A percentile compares a stretch with the other conserved stretches of the same genome.
Evolutionary conservation across 2,888 invertebrate genomes (phyloP).

Genomic region (Xylophagus ater): DNA sequence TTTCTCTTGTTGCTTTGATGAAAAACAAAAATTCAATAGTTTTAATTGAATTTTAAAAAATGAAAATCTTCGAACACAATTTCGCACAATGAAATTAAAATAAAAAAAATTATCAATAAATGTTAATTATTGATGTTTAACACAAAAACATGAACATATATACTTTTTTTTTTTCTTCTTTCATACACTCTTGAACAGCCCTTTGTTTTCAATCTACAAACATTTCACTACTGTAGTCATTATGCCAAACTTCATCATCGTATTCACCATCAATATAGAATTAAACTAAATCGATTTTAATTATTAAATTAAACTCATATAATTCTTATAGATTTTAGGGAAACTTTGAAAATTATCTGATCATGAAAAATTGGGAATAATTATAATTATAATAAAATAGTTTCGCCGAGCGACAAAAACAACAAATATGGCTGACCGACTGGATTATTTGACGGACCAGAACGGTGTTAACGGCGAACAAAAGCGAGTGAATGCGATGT

Average conservation of each 20-base stretch:
- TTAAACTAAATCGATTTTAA: conserved; percentile 1
- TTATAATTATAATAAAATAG: conserved; percentile 16
- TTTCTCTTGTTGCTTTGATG: not conserved
- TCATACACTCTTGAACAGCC: conserved; percentile 10
- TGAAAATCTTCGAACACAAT: too few species aligned
- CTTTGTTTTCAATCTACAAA: conserved; percentile 12
- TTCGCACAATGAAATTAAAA: not conserved
- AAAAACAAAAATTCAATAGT: too few species aligned
- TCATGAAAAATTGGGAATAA: conserved; percentile 13
- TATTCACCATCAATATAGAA: not conserved
- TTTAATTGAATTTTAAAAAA: too few species aligned
- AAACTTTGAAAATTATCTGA: conserved; percentile 9
- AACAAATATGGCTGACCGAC: conserved; percentile 21
- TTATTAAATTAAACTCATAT: conserved; percentile 2
- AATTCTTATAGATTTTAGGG: conserved; percentile 6
- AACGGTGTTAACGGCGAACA: conserved; percentile 10
- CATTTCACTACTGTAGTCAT: conserved; percentile 6
- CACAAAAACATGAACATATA: conserved; percentile 4
- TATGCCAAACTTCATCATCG: not conserved
- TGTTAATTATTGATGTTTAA: not conserved
- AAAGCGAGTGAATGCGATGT: conserved; percentile 11
- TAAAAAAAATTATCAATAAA: not conserved
- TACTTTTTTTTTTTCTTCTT: too few species aligned
- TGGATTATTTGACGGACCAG: conserved; percentile 10
- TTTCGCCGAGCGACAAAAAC: conserved; percentile 20